Conservation (phyloP, 2,113 vertebrate genomes). For the Podarcis muralis region DNA sequence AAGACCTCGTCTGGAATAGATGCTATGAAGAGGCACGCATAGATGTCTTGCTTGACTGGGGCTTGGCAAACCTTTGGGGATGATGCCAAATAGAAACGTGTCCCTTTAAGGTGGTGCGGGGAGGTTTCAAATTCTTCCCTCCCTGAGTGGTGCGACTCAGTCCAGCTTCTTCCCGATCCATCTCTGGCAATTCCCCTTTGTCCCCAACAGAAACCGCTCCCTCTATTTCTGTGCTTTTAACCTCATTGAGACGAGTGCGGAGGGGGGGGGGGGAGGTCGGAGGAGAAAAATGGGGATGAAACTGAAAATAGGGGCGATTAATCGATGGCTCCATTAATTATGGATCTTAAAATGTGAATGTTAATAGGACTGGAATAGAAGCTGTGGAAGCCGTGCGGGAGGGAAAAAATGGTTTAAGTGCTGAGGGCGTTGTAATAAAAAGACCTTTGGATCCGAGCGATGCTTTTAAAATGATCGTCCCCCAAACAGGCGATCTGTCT, state of each 20-base stretch:
- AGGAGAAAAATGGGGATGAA: background rate
- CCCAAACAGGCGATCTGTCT: too few species aligned
- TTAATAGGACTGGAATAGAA: background rate
- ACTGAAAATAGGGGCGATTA: background rate
- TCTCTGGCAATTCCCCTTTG: slow-evolving; percentile 4
- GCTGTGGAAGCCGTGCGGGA: background rate
- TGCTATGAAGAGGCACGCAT: background rate
- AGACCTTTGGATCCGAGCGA: too few species aligned
- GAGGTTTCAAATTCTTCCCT: background rate
- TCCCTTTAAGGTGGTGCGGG: background rate
- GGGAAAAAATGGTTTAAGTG: background rate
- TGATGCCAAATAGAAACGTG: background rate
- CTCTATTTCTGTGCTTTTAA: background rate
- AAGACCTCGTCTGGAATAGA: background rate
- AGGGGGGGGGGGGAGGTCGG: background rate
- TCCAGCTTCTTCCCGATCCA: slow-evolving; percentile 11
- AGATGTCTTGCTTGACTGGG: background rate
- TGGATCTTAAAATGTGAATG: background rate
- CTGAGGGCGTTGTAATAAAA: background rate
- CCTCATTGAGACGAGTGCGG: background rate
- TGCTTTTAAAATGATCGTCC: background rate
- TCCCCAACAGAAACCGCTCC: background rate
- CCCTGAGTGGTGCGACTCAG: fast-evolving
- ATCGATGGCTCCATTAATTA: background rate
- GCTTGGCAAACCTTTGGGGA: background rate